Base-by-base conservation (phyloP, 2,113 vertebrate species). In the Perccottus glenii region DNA sequence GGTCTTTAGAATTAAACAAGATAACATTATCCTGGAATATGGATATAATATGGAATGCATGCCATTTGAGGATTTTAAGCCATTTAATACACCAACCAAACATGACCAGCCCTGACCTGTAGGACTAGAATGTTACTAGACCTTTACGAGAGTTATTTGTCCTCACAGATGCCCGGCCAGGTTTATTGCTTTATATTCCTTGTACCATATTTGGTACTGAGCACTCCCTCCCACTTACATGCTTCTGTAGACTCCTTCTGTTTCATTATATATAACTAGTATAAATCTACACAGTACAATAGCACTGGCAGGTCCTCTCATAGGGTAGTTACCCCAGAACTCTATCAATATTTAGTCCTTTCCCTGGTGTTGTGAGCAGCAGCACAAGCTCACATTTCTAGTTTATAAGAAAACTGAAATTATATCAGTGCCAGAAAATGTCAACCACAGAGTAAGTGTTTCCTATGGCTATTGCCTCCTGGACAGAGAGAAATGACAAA, bases 391-490 rank as follows among this genome's bases (percentile, higher is more conserved):
- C 27, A 16, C 0, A 0, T 38, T 8, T 42, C 9, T 5, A 0
- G 50, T 66, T 70, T 38, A 55, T 47, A 40, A 35, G 12, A 63
- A 16, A 60, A 46, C 9, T 42, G 58, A 74, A 72, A 65, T 45
- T 11, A 5, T 9, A 64, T 45, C 63, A 59, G 58, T 63, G 36
- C 4, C 6, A 27, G 51, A 71, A 73, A 80, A 85, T 84, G 87
- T 87, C 81, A 79, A 64, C 70, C 63, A 45, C 83, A 61, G 67
- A 75, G 51, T 42, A 76, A 69, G 59, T n/a, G 33, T 40, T 82
- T 64, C 55, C 61, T 32, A 43, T 64, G 48, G 42, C 73, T 65
- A 12, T 27, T 11, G 65, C 71, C 36, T 36, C 44, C 64, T 27
- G 36, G 67, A 50, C 55, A 52, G 53, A 60, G 9, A 52, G 70